Evolutionary conservation across 2,888 invertebrate genomes (phyloP), one percentile per base, ranked within the genome.

Genomic region (Hemaris fuciformis): DNA sequence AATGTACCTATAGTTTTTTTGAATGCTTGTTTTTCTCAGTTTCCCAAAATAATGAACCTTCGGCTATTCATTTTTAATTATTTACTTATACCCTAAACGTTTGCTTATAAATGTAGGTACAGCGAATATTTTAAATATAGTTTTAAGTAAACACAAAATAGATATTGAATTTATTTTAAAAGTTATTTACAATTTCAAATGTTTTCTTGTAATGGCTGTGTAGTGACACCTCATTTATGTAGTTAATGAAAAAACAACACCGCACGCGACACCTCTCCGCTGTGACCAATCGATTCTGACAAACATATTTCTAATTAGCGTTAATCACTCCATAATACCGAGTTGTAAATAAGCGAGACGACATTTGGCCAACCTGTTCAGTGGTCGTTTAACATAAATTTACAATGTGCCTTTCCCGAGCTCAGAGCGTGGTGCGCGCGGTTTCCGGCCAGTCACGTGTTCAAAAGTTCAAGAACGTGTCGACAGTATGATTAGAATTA

Each of bases 311-410:
- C 63, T 65, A 65, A 66, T 65, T 66, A 66, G 41, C 57, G 57
- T 62, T 63, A 67, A 68, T 69, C 61, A 65, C 42, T 57, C 15
- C 15, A 20, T 20, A 58, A 23, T 41, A 41, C 60, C 7, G 18
- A 41, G n/a, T 34, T 59, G 59, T 46, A n/a, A 38, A 59, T 59
- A 59, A 46, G 34, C 6, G 27, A n/a, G 15, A 15, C 23, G 57
- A 57, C 57, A 41, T 57, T 57, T 57, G 8, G 46, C 58, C 48
- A 59, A 46, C 34, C 72, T 62, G 20, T 69, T 70, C 65, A 23
- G 62, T 63, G 58, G 22, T 61, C 64, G 70, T 72, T 43, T 73
- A 71, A 65, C 57, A 66, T 64, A 60, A 15, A 65, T 57, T 60
- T 8, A 34, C 1, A 60, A 46, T 59, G 15, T 31, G 34, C 34